Base-by-base conservation (phyloP, 1,140 invertebrate genomes). In the Eumeta japonica region DNA sequence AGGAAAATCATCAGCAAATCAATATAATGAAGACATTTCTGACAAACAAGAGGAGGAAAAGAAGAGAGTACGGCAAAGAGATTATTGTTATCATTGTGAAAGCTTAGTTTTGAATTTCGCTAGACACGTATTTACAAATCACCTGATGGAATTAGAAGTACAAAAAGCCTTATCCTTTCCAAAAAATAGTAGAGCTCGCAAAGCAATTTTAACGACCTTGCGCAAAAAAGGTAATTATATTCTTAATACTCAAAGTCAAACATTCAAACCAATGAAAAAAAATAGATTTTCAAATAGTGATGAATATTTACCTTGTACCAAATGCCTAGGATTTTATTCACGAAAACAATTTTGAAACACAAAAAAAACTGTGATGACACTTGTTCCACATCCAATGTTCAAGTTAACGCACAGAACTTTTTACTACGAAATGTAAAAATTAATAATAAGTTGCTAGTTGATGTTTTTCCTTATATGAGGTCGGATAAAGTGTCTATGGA, bases 401-500 rank as follows among this genome's bases (percentile, higher is more conserved):
- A 43, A 44, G 37, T 30, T 29, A 18, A 39, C n/a, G 43, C 37
- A 27, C 43, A 45, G 19, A 40, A 45, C 29, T 38, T 45, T 33
- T 18, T 38, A 37, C 31, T 41, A 19, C 45, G 31, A 18, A 31
- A 43, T 42, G 11, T 41, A 13, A 43, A 40, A 27, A 30, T 38
- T 27, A 17, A 44, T 18, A 13, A 39, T 30, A 39, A 42, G 28
- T 28, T 52, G 27, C 39, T 35, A 37, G 28, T 31, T 28, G 43
- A 50, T 35, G 45, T 52, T 16, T 52, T 52, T 42, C 33, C 43
- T 10, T 15, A 35, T 17, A 31, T 52, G 39, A 32, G 35, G 20
- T 20, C 49, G 18, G 49, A 52, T 34, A 45, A 45, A 36, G 35
- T 50, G 20, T 46, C 46, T 31, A 4, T 50, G 17, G 33, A 37